Evolutionary conservation across 2,113 vertebrate genomes (phyloP), one percentile per base, ranked within the genome.

Genomic region (Sprattus sprattus): DNA sequence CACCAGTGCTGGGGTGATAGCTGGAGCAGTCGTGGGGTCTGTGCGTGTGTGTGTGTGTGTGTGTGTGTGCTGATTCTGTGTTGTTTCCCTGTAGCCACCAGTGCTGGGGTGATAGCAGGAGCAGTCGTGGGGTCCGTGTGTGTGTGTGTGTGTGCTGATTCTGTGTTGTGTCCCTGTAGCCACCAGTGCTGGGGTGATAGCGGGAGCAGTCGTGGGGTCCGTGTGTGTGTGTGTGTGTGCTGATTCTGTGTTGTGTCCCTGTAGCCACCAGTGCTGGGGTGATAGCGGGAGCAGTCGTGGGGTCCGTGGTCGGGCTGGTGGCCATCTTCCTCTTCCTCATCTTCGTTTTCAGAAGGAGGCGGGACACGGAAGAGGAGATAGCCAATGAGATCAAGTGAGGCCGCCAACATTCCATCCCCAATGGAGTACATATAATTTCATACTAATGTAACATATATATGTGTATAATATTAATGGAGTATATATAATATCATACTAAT

Each of bases 311-410:
- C 44, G 96, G 96, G 8, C 75, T 97, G 54, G 92, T 96, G 86
- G 93, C 94, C 89, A 92, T 95, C 81, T 84, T 93, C 80, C 90
- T 97, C 45, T 92, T 97, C 88, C 90, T 93, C 13, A 93, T 94
- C 22, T 94, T 97, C 87, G 89, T 96, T 81, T 90, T 96, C 82
- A 93, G 93, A 71, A 96, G 94, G 88, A 92, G 86, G 45, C 89
- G 87, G 54, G 94, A 96, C 82, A 89, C 89, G 0, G 93, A 96
- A 75, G 96, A 98, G 39, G 97, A 98, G 84, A 92, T 92, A 6
- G 95, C 97, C 89, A 98, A 98, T 80, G 97, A 98, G 50, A 98
- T 98, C 92, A 97, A 97, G 97, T 98, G 87, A 96, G 96, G 20
- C 44, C 32, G 15, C 28, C 32, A 44, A 39, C 71, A 78, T 78